phyloP scores from a whole-genome alignment of 2,888 invertebrate species.

The Acanthosepion pharaonis region DNA sequence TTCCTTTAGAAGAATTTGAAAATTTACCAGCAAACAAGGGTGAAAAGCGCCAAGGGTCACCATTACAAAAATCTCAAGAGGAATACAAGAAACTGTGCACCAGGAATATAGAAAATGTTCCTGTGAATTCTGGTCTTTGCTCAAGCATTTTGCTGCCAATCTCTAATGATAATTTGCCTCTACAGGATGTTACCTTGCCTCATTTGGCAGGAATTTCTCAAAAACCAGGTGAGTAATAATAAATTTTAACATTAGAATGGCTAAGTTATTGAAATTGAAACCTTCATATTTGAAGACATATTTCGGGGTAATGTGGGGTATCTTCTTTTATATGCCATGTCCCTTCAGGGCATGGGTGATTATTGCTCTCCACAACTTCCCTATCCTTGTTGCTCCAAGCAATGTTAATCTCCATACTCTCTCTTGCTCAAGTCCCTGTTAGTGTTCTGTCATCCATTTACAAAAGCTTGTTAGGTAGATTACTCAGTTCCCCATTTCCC shows the following conservation, averaged over 20 bases:
- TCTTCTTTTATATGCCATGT: no score
- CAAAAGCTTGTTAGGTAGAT: no score
- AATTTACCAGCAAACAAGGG: not conserved
- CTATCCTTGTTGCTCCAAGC: no score
- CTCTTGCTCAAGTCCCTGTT: no score
- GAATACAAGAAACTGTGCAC: slow-evolving; percentile 17
- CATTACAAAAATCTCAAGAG: not conserved
- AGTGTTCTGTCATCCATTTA: no score
- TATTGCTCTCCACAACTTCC: no score
- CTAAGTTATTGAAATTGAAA: not conserved
- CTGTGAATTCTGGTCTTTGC: not conserved
- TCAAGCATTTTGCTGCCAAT: not conserved
- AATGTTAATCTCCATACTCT: no score
- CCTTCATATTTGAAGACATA: not conserved
- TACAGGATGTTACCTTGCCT: not conserved
- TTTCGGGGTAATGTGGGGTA: not conserved
- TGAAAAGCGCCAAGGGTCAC: slow-evolving; percentile 40
- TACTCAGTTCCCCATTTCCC: no score
- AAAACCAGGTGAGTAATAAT: not conserved
- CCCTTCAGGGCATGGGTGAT: no score
- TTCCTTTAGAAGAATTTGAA: slow-evolving; percentile 40
- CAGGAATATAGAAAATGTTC: not conserved
- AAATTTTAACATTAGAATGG: not conserved
- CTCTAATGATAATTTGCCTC: not conserved
- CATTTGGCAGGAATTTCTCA: not conserved